Conservation (phyloP, 2,113 vertebrate species). For the Pyxicephalus adspersus region DNA sequence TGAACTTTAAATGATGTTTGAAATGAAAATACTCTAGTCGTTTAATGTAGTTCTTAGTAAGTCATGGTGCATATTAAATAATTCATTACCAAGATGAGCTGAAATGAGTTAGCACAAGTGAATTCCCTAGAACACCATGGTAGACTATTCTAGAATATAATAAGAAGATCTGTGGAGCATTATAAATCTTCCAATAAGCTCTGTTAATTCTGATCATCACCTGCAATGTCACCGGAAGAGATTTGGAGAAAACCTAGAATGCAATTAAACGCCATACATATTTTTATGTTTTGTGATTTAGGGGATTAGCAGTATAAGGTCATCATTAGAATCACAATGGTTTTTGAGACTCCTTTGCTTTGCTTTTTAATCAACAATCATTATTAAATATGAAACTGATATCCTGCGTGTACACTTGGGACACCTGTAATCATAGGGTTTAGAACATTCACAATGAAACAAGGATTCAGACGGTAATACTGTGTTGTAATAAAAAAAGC, state of each 20-base stretch:
- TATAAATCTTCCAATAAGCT: constrained; percentile 34
- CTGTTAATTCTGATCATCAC: constrained; percentile 46
- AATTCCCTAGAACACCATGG: constrained; percentile 1
- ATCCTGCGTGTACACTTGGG: constrained; percentile 37
- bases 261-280: constrained; percentile 49
- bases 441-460: constrained; percentile 18
- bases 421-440: constrained; percentile 29
- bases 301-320: constrained; percentile 47
- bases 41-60: background rate
- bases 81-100: constrained; percentile 2
- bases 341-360: background rate
- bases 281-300: constrained; percentile 40
- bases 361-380: constrained; percentile 50
- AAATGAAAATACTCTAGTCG: background rate
- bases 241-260: constrained; percentile 38
- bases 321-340: constrained; percentile 29
- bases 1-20: background rate
- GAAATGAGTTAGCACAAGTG: background rate
- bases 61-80: background rate
- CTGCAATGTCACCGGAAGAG: constrained; percentile 29
- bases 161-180: constrained; percentile 37
- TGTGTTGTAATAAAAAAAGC: constrained; percentile 23
- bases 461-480: constrained; percentile 37
- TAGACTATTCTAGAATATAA: constrained; percentile 23
- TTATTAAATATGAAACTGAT: constrained; percentile 52